Evolutionary conservation across 2,888 invertebrate genomes (phyloP), one percentile per base, ranked within the genome.

Genomic region (Diogma glabrata): DNA sequence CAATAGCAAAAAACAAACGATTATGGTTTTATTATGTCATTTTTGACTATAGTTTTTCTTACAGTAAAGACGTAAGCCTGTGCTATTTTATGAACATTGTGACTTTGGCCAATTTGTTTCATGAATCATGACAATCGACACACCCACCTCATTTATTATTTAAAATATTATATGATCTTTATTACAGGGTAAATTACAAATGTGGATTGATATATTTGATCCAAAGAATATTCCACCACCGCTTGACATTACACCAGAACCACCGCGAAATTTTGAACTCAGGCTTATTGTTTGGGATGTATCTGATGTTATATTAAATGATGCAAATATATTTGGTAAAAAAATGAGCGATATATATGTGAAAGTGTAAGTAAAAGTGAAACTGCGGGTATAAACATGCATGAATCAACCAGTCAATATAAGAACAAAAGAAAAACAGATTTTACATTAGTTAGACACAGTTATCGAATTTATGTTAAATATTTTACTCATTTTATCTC

Each of bases 131-230:
- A 10, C 10, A n/a, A 16, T 47, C n/a, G n/a, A n/a, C n/a, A n/a
- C n/a, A n/a, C n/a, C n/a, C n/a, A n/a, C n/a, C n/a, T n/a, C n/a
- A n/a, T n/a, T n/a, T n/a, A n/a, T n/a, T n/a, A n/a, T n/a, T n/a
- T n/a, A n/a, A n/a, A n/a, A n/a, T n/a, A n/a, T n/a, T n/a, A n/a
- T n/a, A n/a, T n/a, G n/a, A n/a, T n/a, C n/a, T n/a, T n/a, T n/a
- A n/a, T n/a, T n/a, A 7, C 63, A 92, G 89, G 93, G 94, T 4
- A 89, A 88, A 71, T 64, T 94, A 48, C 88, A 91, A 66, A 74
- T 94, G 73, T 94, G 92, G 91, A 72, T 94, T 12, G 93, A 94
- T 64, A 80, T 94, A 65, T 91, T 87, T 63, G 82, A 84, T 36
- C 70, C 74, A 57, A 70, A 74, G 16, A 71, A 70, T 33, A 71